phyloP scores from a whole-genome alignment of 1,140 invertebrate species.

The Caenorhabditis briggsae region DNA sequence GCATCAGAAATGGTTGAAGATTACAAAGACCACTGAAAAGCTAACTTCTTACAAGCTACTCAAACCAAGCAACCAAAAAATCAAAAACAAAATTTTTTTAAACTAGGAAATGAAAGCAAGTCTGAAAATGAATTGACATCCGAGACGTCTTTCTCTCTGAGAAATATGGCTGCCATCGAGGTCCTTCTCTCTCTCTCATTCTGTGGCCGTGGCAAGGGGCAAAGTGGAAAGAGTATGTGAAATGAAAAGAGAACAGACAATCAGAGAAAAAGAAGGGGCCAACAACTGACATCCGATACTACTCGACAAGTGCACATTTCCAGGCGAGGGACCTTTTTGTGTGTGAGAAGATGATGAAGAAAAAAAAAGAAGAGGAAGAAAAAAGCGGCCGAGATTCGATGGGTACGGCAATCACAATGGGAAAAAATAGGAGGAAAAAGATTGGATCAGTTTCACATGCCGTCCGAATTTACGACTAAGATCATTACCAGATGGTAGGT shows the following conservation, averaged over 20 bases:
- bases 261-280: constrained; percentile 42
- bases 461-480: constrained; percentile 45
- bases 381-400: constrained; percentile 40
- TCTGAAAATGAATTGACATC: constrained; percentile 55
- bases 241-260: constrained; percentile 46
- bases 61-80: neutral
- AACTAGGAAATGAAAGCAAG: constrained; percentile 7
- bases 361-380: constrained; percentile 33
- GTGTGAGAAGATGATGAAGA: constrained; percentile 24
- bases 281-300: constrained; percentile 56
- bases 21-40: no score
- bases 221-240: constrained; percentile 50
- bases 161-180: constrained; percentile 34
- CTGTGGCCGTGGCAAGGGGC: neutral
- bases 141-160: constrained; percentile 26
- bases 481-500: constrained; percentile 50
- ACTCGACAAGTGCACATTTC: constrained; percentile 55
- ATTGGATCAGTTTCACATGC: constrained; percentile 54
- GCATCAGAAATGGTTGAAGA: no score
- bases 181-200: neutral
- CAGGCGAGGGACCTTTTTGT: constrained; percentile 35
- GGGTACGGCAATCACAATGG: constrained; percentile 47
- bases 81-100: neutral
- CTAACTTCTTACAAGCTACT: neutral
- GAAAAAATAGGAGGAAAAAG: constrained; percentile 7